Evolutionary conservation across 1,140 invertebrate species (phyloP).

Genomic region (Magallana gigas): DNA sequence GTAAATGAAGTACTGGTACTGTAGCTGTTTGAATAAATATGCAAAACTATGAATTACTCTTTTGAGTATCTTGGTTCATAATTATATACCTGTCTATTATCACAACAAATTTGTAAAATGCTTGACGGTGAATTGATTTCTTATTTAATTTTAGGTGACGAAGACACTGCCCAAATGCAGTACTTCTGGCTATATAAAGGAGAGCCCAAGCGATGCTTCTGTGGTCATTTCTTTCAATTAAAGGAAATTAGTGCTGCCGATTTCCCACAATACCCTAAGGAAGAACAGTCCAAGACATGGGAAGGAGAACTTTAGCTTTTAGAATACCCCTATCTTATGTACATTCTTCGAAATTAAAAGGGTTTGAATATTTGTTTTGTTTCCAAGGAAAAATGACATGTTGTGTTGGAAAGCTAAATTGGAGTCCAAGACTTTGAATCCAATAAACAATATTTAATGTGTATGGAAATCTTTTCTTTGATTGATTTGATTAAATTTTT

Average conservation of each 20-base stretch:
- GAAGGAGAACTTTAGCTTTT: neutral
- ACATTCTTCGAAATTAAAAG: neutral
- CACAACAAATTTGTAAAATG: too few species aligned
- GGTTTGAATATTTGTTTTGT: constrained; percentile 24
- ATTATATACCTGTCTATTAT: too few species aligned
- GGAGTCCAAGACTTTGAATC: constrained; percentile 10
- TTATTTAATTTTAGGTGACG: constrained; percentile 83
- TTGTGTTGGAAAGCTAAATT: constrained; percentile 4
- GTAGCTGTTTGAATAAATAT: too few species aligned
- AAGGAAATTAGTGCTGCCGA: constrained; percentile 81
- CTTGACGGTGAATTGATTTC: too few species aligned
- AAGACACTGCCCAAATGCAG: constrained; percentile 91
- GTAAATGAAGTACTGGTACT: too few species aligned
- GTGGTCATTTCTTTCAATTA: constrained; percentile 98
- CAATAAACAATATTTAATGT: constrained; percentile 17
- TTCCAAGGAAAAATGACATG: constrained; percentile 19
- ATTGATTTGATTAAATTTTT: neutral
- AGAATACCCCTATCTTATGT: neutral
- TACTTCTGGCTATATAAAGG: constrained; percentile 97
- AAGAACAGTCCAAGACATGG: neutral
- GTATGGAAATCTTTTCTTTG: neutral
- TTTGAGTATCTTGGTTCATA: too few species aligned
- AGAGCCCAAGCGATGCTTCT: constrained; percentile 93
- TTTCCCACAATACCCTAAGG: constrained; percentile 24
- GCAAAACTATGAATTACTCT: too few species aligned